Conservation (phyloP, 2,888 invertebrate species). For the Cecidostiba fungosa region DNA sequence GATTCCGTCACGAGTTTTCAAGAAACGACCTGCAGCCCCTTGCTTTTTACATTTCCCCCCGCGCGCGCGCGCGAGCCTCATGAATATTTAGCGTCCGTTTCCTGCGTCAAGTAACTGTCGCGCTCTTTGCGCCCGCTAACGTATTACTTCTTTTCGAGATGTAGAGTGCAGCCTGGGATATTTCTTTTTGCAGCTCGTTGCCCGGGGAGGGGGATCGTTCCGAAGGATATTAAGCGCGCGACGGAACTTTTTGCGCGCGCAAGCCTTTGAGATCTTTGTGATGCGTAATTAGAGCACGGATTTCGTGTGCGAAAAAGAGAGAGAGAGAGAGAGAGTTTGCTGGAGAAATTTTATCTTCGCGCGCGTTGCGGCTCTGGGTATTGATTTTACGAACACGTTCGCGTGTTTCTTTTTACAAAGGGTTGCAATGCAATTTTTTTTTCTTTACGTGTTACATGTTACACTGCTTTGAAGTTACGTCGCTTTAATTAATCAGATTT, state of each 20-base stretch:
- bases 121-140: slow-evolving; percentile 36
- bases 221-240: slow-evolving; percentile 42
- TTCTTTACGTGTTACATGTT: neutral
- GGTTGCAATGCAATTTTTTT: slow-evolving; percentile 7
- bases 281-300: slow-evolving; percentile 50
- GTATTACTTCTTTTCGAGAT: slow-evolving; percentile 47
- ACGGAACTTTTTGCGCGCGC: neutral
- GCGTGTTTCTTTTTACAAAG: neutral
- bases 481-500: neutral
- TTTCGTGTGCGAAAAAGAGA: slow-evolving; percentile 28
- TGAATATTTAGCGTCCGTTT: slow-evolving; percentile 61
- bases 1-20: slow-evolving; percentile 53
- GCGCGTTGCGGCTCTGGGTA: neutral
- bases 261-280: slow-evolving; percentile 42
- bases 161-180: neutral
- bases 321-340: slow-evolving; percentile 1
- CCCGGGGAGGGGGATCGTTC: slow-evolving; percentile 37
- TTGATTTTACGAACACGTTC: neutral
- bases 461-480: neutral
- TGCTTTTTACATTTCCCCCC: slow-evolving; percentile 31
- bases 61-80: slow-evolving; percentile 13
- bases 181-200: slow-evolving; percentile 20
- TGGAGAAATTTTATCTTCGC: slow-evolving; percentile 6
- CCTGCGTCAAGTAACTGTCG: slow-evolving; percentile 56
- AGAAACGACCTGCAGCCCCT: slow-evolving; percentile 20